Percentiles rank a stretch among this genome's conserved stretches.
Conservation (phyloP, 2,888 invertebrate species). For the Platycheirus albimanus region DNA sequence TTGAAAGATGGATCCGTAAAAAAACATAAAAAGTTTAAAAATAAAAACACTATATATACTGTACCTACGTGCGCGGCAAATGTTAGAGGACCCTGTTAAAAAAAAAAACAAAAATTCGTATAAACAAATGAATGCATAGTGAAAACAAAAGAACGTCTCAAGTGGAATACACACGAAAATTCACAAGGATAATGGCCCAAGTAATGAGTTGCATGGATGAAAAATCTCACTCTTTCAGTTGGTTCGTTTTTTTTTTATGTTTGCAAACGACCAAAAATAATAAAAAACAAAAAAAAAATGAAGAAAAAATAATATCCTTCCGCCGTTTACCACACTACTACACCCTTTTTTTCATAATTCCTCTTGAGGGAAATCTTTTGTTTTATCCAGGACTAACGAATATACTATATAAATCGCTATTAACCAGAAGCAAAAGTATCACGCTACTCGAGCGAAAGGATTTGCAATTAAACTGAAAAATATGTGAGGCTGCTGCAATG, state of each 20-base stretch:
- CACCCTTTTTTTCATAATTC: conserved; percentile 33
- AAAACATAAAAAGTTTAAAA: conserved; percentile 25
- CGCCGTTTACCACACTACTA: conserved; percentile 65
- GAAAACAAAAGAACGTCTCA: conserved; percentile 78
- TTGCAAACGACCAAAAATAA: conserved; percentile 27
- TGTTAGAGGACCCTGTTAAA: conserved; percentile 53
- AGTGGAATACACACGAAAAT: conserved; percentile 77
- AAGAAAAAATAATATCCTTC: conserved; percentile 61
- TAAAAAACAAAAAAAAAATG: conserved; percentile 23
- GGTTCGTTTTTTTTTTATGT: conserved; percentile 52
- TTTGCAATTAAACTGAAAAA: conserved; percentile 62
- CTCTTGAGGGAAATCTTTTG: conserved; percentile 58
- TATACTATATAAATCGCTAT: conserved; percentile 63
- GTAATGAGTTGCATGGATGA: conserved; percentile 69
- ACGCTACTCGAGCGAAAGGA: conserved; percentile 57
- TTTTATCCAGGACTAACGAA: conserved; percentile 71
- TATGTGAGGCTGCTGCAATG: conserved; percentile 60
- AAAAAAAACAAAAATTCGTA: conserved; percentile 23
- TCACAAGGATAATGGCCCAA: conserved; percentile 70
- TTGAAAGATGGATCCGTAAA: conserved; percentile 13
- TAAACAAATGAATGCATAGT: conserved; percentile 69
- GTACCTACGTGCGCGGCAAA: conserved; percentile 66
- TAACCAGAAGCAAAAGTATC: conserved; percentile 36
- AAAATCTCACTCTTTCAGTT: conserved; percentile 72
- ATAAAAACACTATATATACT: conserved; percentile 31